phyloP scores from a whole-genome alignment of 2,888 invertebrate species.

The Adela reaumurella region DNA sequence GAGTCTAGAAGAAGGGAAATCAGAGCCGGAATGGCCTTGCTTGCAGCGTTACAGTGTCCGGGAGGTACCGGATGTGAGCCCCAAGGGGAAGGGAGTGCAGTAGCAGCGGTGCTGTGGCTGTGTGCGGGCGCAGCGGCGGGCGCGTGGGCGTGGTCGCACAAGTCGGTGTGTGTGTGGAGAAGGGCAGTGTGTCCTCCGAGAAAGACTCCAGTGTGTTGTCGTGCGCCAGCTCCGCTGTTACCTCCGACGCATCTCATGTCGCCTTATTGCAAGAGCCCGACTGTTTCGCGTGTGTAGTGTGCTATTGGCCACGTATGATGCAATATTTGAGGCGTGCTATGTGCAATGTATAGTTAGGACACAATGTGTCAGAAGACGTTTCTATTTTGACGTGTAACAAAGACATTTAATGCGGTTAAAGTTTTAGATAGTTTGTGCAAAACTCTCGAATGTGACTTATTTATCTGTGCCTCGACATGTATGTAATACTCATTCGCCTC shows the following conservation, averaged over 20 bases:
- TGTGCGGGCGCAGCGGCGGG: slow-evolving; percentile 62
- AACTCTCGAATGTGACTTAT: slow-evolving; percentile 32
- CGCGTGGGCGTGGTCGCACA: slow-evolving; percentile 66
- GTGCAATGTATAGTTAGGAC: no score
- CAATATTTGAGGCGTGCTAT: no score
- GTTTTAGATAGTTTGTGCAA: no score
- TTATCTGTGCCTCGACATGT: slow-evolving; percentile 1
- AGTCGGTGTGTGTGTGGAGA: slow-evolving; percentile 59
- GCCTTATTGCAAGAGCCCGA: slow-evolving; percentile 42
- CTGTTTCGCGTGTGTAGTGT: slow-evolving; percentile 40
- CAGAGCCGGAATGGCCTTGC: slow-evolving; percentile 35
- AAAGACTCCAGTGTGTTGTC: slow-evolving; percentile 26
- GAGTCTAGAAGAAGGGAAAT: slow-evolving; percentile 52
- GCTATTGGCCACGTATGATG: no score
- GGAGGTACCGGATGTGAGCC: slow-evolving; percentile 20
- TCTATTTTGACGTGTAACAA: no score
- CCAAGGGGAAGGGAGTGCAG: slow-evolving; percentile 30
- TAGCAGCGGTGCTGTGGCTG: slow-evolving; percentile 59
- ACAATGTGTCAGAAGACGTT: no score
- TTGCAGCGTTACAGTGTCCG: slow-evolving; percentile 49
- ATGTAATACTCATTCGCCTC: slow-evolving; percentile 26
- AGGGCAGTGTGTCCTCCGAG: slow-evolving; percentile 45
- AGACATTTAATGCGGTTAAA: no score
- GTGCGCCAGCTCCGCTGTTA: slow-evolving; percentile 25
- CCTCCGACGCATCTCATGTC: slow-evolving; percentile 21